Percentiles rank a stretch among this genome's conserved stretches.
phyloP scores from a whole-genome alignment of 2,113 vertebrate species.

The Gobiocypris rarus region DNA sequence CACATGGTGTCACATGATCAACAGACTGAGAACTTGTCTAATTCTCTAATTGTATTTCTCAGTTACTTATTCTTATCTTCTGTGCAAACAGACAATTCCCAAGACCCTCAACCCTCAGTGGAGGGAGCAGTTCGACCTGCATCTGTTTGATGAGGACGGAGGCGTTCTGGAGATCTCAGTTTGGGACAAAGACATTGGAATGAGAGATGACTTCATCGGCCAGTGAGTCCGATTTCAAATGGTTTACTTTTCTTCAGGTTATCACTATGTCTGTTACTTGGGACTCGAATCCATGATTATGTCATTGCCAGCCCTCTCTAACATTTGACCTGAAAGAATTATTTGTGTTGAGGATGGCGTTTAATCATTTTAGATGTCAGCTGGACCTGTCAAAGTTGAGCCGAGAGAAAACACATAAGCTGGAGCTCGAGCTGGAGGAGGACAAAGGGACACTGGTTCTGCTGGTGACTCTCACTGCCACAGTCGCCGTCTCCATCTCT shows the following conservation, averaged over 20 bases:
- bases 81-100: slow-evolving; percentile 80
- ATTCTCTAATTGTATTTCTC: not conserved
- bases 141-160: slow-evolving; percentile 88
- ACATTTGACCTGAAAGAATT: not conserved
- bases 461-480: slow-evolving; percentile 90
- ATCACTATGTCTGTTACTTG: slow-evolving; percentile 32
- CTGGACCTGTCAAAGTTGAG: slow-evolving; percentile 85
- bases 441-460: slow-evolving; percentile 84
- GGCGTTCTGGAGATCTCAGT: slow-evolving; percentile 89
- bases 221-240: slow-evolving; percentile 71
- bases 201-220: slow-evolving; percentile 95
- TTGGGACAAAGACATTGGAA: slow-evolving; percentile 91
- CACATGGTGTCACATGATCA: too few relatives aligned
- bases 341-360: not conserved
- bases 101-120: slow-evolving; percentile 95
- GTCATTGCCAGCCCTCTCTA: not conserved
- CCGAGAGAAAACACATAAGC: slow-evolving; percentile 88
- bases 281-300: not conserved
- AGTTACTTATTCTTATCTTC: slow-evolving; percentile 1
- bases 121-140: slow-evolving; percentile 95
- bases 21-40: not conserved
- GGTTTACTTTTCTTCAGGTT: not conserved
- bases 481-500: slow-evolving; percentile 83
- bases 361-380: slow-evolving; percentile 80
- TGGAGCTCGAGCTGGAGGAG: slow-evolving; percentile 87